Evolutionary conservation across 2,113 vertebrate species (phyloP).

Genomic region (Echinops telfairi): DNA sequence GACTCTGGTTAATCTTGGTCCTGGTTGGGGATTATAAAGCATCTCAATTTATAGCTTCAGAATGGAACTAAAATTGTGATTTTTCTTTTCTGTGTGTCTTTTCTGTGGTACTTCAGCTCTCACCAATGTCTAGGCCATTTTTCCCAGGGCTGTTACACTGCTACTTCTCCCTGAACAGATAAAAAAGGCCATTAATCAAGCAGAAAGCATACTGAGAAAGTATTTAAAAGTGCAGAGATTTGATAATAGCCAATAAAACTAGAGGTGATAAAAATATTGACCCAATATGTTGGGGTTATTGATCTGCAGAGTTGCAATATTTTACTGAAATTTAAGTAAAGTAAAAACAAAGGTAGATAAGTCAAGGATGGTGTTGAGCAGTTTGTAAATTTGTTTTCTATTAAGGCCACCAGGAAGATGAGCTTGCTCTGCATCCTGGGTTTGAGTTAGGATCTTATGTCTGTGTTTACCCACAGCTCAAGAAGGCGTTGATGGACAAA

Average conservation of each 20-base stretch:
- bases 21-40: constrained; percentile 14
- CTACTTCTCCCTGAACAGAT: constrained; percentile 47
- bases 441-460: not conserved
- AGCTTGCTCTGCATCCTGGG: not conserved
- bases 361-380: constrained; percentile 40
- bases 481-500: not conserved
- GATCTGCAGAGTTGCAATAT: not conserved
- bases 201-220: constrained; percentile 39
- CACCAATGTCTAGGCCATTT: constrained; percentile 12
- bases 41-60: constrained; percentile 32
- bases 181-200: constrained; percentile 64
- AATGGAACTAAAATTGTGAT: constrained; percentile 32
- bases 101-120: constrained; percentile 21
- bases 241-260: constrained; percentile 61
- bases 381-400: constrained; percentile 32
- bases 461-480: not conserved
- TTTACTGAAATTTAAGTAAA: constrained; percentile 55
- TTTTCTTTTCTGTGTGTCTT: not conserved
- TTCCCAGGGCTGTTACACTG: constrained; percentile 38
- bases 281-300: constrained; percentile 37
- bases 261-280: constrained; percentile 40
- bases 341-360: constrained; percentile 53
- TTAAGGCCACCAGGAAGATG: constrained; percentile 4
- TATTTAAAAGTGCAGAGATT: constrained; percentile 62
- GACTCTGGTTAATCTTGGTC: not conserved